Base-by-base conservation (phyloP, 1,140 invertebrate species). In the Myzus persicae region DNA sequence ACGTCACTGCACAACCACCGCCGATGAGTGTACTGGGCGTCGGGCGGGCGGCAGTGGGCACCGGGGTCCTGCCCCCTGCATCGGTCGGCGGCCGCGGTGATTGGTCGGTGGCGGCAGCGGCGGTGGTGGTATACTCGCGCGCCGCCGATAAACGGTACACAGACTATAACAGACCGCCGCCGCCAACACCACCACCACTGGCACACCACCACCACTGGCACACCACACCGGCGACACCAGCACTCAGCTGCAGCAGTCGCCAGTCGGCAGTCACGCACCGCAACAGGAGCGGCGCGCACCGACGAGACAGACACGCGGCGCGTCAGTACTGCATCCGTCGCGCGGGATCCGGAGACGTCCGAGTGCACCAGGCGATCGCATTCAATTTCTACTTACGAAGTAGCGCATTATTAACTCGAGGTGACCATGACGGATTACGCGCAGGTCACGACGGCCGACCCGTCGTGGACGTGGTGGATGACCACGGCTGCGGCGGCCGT, bases 401-500 rank as follows among this genome's bases (percentile, higher is more conserved):
- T 6, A 11, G 2, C 9, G 2, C 9, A 84, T 40, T 81, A 81
- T 36, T 81, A 22, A 6, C 36, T 22, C 82, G 14, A 0, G 26
- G 14, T 26, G 7, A 48, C 22, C 1, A 90, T 90, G 88, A 90
- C 89, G 4, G 51, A 59, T 20, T 67, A 90, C 40, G 51, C 51
- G 6, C 87, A n/a, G 40, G 38, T 38, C 1, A 3, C 89, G 38
- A 18, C 38, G 38, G 89, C 89, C 38, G 89, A 90, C 40, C 89
- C 38, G 6, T 67, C 89, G 89, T 90, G 89, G 89, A 67, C 51
- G 24, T 90, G 89, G 89, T 90, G 89, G 89, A 90, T 59, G 89
- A 90, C 88, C 36, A 59, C 48, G 24, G 48, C 88, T n/a, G 88
- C 36, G 89, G 51, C 51, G 89, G 54, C 89, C 48, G 54, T 59